Base-by-base conservation (phyloP, 2,888 invertebrate genomes). In the Herminia tarsipennalis region DNA sequence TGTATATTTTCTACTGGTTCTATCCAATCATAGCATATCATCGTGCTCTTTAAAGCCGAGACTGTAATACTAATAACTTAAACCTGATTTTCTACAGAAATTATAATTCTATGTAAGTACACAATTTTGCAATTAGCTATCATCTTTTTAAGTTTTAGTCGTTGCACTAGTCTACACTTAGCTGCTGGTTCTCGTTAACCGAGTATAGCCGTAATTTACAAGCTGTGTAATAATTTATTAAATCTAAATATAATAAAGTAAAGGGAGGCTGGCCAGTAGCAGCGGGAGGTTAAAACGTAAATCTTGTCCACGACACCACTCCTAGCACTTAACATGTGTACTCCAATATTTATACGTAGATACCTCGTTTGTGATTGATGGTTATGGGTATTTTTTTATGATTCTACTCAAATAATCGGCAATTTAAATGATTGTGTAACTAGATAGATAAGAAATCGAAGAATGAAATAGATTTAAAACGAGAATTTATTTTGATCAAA, bases 221-320 rank as follows among this genome's bases (percentile, higher is more conserved):
- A 47, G 62, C 35, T 16, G 28, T 51, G 30, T 52, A 62, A 62
- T 70, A 60, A 60, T 60, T 50, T 64, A 62, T 67, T 55, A 52
- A 60, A 62, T 51, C 50, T 58, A 61, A 63, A 56, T 62, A 64
- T 60, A 61, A 62, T 65, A 69, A 58, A 60, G 51, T 56, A 58
- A 54, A 42, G 44, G 44, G 44, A 57, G 58, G 66, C 58, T 58
- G 64, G 57, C 60, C 64, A 60, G 44, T 68, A 63, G 39, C 81
- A 70, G 79, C 81, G 74, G 85, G 85, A 51, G 81, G 74, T 72
- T 84, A 84, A 85, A 84, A 83, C 74, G 73, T 71, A 76, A 79
- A 63, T 74, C 84, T 70, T 83, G 85, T 85, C 70, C 41, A 48
- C 62, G 57, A 57, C 65, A 38, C 51, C 52, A 60, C 63, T 65